Evolutionary conservation across 1,140 invertebrate species (phyloP), one percentile per base, ranked within the genome.

Genomic region (Caenorhabditis inopinata): DNA sequence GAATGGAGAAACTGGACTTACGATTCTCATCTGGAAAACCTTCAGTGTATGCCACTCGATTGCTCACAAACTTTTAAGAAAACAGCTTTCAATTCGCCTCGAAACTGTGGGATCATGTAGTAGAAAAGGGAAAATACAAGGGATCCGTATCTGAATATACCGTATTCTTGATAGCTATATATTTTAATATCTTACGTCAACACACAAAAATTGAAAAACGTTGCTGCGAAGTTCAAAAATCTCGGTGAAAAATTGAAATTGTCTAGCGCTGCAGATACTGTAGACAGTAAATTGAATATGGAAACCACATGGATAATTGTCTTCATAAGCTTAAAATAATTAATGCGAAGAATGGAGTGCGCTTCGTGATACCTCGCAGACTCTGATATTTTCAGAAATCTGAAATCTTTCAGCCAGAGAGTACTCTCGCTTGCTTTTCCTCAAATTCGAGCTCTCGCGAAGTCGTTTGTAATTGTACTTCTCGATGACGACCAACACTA

Each of bases 341-440:
- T 68, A 0, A 9, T 21, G 11, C 32, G 2, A 21, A 21, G 3
- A 35, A 32, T n/a, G n/a, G n/a, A 21, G 2, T 42, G 5, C 11
- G 7, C 12, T 2, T 18, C 1, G 23, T 16, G n/a, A 21, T 9
- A 68, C 58, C 25, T 68, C 58, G 23, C 58, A 68, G 9, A 68
- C 58, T 21, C 58, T 29, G 1, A 68, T 68, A 38, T 68, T 68
- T 38, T 68, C 58, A 18, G 58, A 68, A 21, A 68, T 68, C 7
- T 68, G 58, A 38, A 68, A 68, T 38, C 58, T 38, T 42, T 68
- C 58, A 18, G 58, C 58, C n/a, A 68, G 21, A 0, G 58, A 68
- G n/a, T 68, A 68, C 38, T 68, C 58, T 68, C 32, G 11, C 23
- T 68, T 68, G 58, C 58, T 68, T 42, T 68, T 68, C n/a, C 58